Evolutionary conservation across 2,888 invertebrate species (phyloP), one percentile per base, ranked within the genome.

Genomic region (Creontiades dilutus): DNA sequence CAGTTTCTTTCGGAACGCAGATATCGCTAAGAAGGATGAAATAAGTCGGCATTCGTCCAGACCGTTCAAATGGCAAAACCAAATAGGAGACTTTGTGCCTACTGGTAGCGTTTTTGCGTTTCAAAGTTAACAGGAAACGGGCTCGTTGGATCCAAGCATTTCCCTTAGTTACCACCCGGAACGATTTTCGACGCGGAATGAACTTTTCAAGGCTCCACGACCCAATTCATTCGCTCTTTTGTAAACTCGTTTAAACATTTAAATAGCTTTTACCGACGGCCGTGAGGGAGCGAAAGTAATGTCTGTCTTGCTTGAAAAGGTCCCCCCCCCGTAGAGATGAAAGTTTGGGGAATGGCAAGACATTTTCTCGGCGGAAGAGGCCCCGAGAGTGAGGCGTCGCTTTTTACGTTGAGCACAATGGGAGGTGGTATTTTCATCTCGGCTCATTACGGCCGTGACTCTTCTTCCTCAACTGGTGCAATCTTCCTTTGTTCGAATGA

Each of bases 241-340:
- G 52, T 68, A 11, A 52, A 82, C 82, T 82, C 27, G 78, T 82
- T 68, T 82, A 82, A 82, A 82, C 82, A 52, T 52, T 82, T 52
- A 82, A 82, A 82, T 82, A 48, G 82, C 82, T 82, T 82, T 82
- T 82, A 14, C 82, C 37, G 37, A 37, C 37, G 80, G 37, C 0
- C 14, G n/a, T 78, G 11, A 46, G 78, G 37, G 78, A 78, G 37
- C 37, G 82, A 82, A 52, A 82, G 52, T 82, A 82, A 82, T 82
- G 52, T 52, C 52, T 47, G 82, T 47, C 82, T 13, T 82, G 9
- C 46, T 80, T n/a, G 11, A 12, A 14, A 23, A 52, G 52, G 23
- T 27, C 55, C 52, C 82, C 55, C 52, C 82, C 23, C 68, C 12
- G 52, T 13, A 23, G 82, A 23, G 52, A 82, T 82, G 82, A 23